phyloP scores from a whole-genome alignment of 2,797 vertebrate genomes.

The Phalanger gymnotis region DNA sequence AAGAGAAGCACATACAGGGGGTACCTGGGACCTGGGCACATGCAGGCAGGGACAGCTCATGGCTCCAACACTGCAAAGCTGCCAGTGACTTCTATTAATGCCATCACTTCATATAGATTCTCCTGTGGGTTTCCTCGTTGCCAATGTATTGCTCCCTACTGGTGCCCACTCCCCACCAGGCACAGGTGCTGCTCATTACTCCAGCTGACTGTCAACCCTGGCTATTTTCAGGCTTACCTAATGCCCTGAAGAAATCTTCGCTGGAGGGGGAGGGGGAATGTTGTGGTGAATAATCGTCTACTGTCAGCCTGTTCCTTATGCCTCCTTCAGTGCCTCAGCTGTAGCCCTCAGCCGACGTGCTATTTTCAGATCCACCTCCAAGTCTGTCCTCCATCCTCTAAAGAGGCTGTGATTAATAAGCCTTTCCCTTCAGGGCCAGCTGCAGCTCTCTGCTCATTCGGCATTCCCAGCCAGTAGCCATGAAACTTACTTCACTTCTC shows the following conservation, averaged over 20 bases:
- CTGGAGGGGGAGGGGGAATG: background rate
- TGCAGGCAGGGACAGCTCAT: background rate
- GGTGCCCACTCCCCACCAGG: background rate
- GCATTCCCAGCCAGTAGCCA: background rate
- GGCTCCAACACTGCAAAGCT: background rate
- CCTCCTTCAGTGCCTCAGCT: background rate
- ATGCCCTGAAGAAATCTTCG: background rate
- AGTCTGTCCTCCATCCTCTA: background rate
- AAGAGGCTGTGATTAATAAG: background rate
- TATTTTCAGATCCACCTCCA: background rate
- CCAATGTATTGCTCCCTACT: background rate
- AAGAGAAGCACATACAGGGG: background rate
- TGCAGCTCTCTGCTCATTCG: background rate
- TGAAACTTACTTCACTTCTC: background rate
- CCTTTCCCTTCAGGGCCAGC: background rate
- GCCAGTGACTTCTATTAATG: background rate
- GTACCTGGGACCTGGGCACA: too few species aligned
- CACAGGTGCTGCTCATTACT: background rate
- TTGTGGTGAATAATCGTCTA: too few species aligned
- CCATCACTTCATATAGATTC: background rate
- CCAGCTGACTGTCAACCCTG: background rate
- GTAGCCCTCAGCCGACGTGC: background rate
- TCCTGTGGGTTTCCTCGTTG: background rate
- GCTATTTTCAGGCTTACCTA: background rate
- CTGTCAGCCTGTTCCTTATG: background rate